Evolutionary conservation across 2,888 invertebrate genomes (phyloP).

Genomic region (Glomeris marginata): DNA sequence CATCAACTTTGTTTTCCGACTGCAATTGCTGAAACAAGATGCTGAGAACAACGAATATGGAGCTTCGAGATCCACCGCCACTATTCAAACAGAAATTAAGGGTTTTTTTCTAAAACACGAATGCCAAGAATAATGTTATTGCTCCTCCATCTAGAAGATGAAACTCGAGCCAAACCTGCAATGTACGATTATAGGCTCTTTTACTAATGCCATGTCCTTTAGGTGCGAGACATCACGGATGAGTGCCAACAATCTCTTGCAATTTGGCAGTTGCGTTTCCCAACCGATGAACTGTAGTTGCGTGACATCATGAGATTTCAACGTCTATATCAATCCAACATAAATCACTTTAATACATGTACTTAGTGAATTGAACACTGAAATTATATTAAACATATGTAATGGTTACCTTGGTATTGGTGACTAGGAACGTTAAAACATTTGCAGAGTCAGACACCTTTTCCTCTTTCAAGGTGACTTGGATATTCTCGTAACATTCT

Average conservation of each 20-base stretch:
- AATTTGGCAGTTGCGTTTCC: conserved; percentile 55
- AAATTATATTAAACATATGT: no score
- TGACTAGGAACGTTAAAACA: conserved; percentile 54
- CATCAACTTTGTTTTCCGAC: conserved; percentile 69
- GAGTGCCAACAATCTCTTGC: neutral
- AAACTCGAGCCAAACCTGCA: conserved; percentile 44
- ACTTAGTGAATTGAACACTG: conserved; percentile 66
- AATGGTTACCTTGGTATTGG: conserved; percentile 45
- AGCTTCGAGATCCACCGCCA: conserved; percentile 72
- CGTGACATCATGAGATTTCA: conserved; percentile 21
- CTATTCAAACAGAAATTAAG: conserved; percentile 28
- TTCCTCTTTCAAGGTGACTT: conserved; percentile 74
- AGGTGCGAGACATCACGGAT: conserved; percentile 12
- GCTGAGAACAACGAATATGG: conserved; percentile 75
- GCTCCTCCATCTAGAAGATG: no score
- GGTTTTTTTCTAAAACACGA: neutral
- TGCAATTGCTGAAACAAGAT: conserved; percentile 70
- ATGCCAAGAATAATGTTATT: neutral
- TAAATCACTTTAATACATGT: conserved; percentile 23
- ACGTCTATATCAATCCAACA: conserved; percentile 26
- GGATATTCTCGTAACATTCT: conserved; percentile 73
- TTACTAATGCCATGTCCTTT: conserved; percentile 14
- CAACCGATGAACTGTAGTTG: conserved; percentile 81
- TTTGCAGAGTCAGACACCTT: conserved; percentile 84
- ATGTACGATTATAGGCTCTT: conserved; percentile 67